phyloP scores from a whole-genome alignment of 2,113 vertebrate genomes.

The Ondatra zibethicus region DNA sequence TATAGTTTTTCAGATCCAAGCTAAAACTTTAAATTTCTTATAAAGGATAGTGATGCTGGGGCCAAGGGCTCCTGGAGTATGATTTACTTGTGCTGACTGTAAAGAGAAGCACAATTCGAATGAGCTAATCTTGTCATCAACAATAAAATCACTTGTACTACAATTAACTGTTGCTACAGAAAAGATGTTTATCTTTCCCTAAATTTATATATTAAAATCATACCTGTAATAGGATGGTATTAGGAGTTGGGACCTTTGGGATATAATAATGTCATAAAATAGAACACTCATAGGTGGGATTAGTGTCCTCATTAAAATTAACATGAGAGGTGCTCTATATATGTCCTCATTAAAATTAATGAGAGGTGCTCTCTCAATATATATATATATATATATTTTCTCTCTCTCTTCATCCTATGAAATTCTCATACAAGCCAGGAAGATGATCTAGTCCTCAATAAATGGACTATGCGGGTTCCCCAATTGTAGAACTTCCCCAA shows the following conservation, averaged over 20 bases:
- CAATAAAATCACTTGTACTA: neutral
- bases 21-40: conserved; percentile 39
- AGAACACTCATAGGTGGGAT: neutral
- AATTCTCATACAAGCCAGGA: neutral
- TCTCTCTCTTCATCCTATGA: neutral
- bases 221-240: neutral
- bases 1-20: neutral
- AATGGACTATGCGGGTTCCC: neutral
- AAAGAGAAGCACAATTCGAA: conserved; percentile 39
- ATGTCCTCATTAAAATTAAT: neutral
- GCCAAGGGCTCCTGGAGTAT: neutral
- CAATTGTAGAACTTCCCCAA: too few relatives aligned
- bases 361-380: neutral
- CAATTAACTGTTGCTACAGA: neutral
- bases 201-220: neutral
- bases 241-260: neutral
- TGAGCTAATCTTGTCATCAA: neutral
- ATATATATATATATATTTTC: too few relatives aligned
- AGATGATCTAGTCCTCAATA: neutral
- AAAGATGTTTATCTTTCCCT: neutral
- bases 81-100: neutral
- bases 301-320: neutral
- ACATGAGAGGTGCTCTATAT: neutral
- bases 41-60: neutral
- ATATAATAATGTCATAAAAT: neutral